Conservation (phyloP, 2,888 invertebrate genomes). For the Tupiocoris notatus region DNA sequence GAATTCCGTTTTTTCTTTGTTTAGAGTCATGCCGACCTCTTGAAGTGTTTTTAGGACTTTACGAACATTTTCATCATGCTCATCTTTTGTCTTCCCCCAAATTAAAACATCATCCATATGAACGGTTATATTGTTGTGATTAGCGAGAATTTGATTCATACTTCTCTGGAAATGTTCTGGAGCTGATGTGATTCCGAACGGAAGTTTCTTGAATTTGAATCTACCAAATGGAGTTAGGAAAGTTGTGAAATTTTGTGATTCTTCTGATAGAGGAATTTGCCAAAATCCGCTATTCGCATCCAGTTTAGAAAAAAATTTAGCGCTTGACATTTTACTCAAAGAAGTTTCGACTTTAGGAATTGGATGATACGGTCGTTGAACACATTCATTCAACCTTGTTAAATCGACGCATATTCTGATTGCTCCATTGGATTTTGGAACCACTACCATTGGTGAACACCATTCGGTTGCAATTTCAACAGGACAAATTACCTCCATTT, state of each 20-base stretch:
- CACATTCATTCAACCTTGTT: not conserved
- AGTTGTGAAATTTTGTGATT: conserved; percentile 6
- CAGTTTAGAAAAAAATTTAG: conserved; percentile 20
- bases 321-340: not conserved
- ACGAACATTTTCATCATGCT: conserved; percentile 9
- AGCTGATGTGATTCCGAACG: too few species aligned
- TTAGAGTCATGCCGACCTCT: conserved; percentile 46
- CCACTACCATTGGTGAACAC: conserved; percentile 23
- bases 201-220: too few species aligned
- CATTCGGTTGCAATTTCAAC: conserved; percentile 1
- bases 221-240: conserved; percentile 15
- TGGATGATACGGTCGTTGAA: not conserved
- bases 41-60: conserved; percentile 20
- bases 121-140: conserved; percentile 45
- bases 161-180: conserved; percentile 41
- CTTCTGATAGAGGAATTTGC: not conserved
- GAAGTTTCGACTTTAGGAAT: conserved; percentile 4
- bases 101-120: too few species aligned
- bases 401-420: too few species aligned
- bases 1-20: conserved; percentile 45
- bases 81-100: too few species aligned
- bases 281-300: conserved; percentile 33
- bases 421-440: not conserved
- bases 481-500: not conserved
- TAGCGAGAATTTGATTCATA: conserved; percentile 31